phyloP scores from a whole-genome alignment of 2,797 vertebrate species.

The Loriculus beryllinus region DNA sequence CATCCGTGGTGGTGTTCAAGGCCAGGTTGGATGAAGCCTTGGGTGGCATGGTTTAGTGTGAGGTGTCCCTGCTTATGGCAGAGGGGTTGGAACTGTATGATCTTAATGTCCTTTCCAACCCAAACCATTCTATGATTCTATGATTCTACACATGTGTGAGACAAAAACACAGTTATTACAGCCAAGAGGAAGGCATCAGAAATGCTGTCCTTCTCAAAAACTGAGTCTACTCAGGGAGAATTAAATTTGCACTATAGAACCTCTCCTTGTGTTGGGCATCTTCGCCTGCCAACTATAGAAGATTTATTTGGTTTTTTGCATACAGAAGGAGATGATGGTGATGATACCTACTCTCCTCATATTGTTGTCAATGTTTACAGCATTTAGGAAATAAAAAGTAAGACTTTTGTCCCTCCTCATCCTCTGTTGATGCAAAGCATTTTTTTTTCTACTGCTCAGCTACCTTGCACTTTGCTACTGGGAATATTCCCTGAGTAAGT shows the following conservation, averaged over 20 bases:
- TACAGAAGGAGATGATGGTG: background rate
- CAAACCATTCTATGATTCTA: too few relatives aligned
- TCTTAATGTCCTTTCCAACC: too few relatives aligned
- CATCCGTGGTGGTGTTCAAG: too few relatives aligned
- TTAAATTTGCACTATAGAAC: background rate
- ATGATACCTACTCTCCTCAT: rapidly evolving
- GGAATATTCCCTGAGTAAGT: background rate
- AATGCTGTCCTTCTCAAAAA: background rate
- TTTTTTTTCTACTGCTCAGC: background rate
- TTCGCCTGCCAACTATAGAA: background rate
- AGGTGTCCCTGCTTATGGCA: too few relatives aligned
- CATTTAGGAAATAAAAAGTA: background rate
- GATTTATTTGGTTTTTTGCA: background rate
- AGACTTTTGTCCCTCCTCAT: background rate
- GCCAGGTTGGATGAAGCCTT: too few relatives aligned
- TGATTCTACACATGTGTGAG: background rate
- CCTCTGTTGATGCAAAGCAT: background rate
- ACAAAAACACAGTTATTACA: background rate
- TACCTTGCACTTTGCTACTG: background rate
- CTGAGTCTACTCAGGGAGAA: background rate
- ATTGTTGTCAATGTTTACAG: background rate
- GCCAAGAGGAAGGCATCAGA: background rate
- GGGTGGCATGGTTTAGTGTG: too few relatives aligned
- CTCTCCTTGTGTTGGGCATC: background rate
- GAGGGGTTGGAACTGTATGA: too few relatives aligned